phyloP scores from a whole-genome alignment of 2,113 vertebrate species.

The Megaceryle torquata region DNA sequence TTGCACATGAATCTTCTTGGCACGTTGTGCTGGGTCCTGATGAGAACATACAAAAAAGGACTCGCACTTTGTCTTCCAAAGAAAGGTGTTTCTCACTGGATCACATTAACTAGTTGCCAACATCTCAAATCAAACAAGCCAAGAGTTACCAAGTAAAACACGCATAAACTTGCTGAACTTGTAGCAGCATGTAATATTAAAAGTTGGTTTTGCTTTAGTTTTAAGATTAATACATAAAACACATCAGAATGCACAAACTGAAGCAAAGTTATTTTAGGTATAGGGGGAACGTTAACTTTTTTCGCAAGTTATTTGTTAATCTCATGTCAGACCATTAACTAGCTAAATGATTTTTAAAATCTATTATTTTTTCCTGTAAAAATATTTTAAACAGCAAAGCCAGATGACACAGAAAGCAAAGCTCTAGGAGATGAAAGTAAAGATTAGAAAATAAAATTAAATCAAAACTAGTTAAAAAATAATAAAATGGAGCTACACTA shows the following conservation, averaged over 20 bases:
- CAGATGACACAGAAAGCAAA: conserved; percentile 61
- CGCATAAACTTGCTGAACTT: conserved; percentile 34
- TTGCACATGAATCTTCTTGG: conserved; percentile 97
- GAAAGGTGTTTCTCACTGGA: background rate
- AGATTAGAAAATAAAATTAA: conserved; percentile 23
- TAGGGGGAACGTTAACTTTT: conserved; percentile 1
- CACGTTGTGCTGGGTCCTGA: conserved; percentile 97
- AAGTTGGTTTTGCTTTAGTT: background rate
- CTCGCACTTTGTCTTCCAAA: conserved; percentile 45
- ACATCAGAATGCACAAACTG: conserved; percentile 2
- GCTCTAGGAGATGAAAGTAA: conserved; percentile 39
- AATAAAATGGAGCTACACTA: background rate
- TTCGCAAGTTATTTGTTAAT: background rate
- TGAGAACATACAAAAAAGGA: conserved; percentile 47
- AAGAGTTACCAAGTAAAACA: conserved; percentile 26
- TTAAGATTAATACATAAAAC: background rate
- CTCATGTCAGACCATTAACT: background rate
- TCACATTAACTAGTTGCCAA: conserved; percentile 76
- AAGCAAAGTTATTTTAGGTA: conserved; percentile 42
- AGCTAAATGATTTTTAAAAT: conserved; percentile 12
- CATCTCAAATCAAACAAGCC: conserved; percentile 64
- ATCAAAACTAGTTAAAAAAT: background rate
- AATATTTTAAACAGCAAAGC: conserved; percentile 52
- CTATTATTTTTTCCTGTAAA: conserved; percentile 36
- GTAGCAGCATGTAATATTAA: background rate